Base-by-base conservation (phyloP, 2,888 invertebrate genomes). In the Synergus laeviventris region DNA sequence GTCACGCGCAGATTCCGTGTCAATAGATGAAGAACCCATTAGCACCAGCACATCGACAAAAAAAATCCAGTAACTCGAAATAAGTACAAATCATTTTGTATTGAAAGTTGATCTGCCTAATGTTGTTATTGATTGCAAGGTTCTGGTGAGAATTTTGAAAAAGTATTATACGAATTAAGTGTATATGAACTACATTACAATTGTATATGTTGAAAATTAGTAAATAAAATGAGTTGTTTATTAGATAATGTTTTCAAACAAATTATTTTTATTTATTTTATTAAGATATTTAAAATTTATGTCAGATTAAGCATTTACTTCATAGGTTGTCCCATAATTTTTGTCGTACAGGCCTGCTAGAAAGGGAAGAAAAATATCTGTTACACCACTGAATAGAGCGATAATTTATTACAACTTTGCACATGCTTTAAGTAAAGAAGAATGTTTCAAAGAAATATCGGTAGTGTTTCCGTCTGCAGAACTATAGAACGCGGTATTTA, bases 1-100 rank as follows among this genome's bases (percentile, higher is more conserved):
- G 86, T 94, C 93, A 7, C 94, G 99, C 75, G 92, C 94, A 16
- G 98, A 99, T 90, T 96, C 93, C 5, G 93, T 93, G 0, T 87
- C 91, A 42, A 93, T 94, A 90, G 92, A 92, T 70, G 93, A 94
- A 81, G 86, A 89, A 82, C 82, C 87, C 7, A 78, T 81, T 18
- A 78, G 24, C 49, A n/a, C 24, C 16, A 49, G 31, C 24, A 16
- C 31, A 31, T 70, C 70, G 21, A 45, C 11, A 45, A 70, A 70
- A 31, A 70, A 70, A 70, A 9, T 42, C 31, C 70, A 70, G 21
- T 70, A 70, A 49, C 5, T 49, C 31, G 16, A 9, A 31, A 49
- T 45, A 31, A 70, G 70, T 70, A 70, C 45, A 70, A 45, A n/a
- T 24, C 12, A 56, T 21, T 56, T 56, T 11, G 11, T 18, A 56